Base-by-base conservation (phyloP, 1,140 invertebrate species). In the Drosophila mojavensis region DNA sequence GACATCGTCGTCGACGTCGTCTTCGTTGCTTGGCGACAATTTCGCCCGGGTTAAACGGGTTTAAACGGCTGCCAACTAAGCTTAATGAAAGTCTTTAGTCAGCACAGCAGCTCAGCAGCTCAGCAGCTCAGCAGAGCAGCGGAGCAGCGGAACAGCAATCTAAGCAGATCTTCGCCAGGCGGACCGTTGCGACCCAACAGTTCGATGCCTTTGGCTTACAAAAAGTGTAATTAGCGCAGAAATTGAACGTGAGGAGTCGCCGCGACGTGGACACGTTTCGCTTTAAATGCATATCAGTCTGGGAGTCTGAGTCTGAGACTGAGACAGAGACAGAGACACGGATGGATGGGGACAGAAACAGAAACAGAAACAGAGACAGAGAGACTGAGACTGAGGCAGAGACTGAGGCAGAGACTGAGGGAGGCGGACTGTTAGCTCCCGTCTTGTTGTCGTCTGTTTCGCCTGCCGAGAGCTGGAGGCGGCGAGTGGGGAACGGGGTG, bases 151-250 rank as follows among this genome's bases (percentile, higher is more conserved):
- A 33, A 36, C 74, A 76, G 45, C 74, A 76, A 76, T 67, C 68
- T 62, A 66, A 76, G 61, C 56, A 75, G 60, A 75, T 75, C 73
- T 71, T 45, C 15, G 17, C 41, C 71, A 28, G 54, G 30, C 36
- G 13, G 30, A 54, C 36, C 41, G 17, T 28, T 30, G n/a, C 58
- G 43, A 47, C 48, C 17, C 39, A 20, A 54, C 48, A 48, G 47
- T 20, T 54, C 30, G 58, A 50, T 74, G 68, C 78, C 62, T 70
- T 78, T 75, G 85, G 80, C 75, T 79, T 89, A 81, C 79, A 89
- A 84, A 89, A 89, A 89, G 75, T 84, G 84, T 89, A 89, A 89
- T 89, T 89, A 89, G 84, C 85, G 81, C 71, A 81, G 63, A 89
- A 86, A 86, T 80, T 81, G 81, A 89, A 84, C 84, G 78, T 78